phyloP scores from a whole-genome alignment of 2,888 invertebrate genomes.

The Iselma pallidipennis region DNA sequence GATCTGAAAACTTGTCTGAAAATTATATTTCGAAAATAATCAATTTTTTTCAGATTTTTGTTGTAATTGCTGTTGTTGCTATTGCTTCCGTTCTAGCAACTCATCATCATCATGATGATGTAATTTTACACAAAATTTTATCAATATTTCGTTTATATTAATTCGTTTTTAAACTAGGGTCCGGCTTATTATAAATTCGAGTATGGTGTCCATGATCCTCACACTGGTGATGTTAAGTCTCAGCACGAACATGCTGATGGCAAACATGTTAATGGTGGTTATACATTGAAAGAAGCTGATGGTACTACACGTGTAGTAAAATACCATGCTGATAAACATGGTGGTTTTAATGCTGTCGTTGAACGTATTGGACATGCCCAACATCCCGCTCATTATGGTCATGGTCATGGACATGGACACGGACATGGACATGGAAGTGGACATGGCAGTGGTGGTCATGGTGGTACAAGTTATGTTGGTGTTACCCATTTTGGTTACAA shows the following conservation, averaged over 20 bases:
- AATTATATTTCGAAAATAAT: not conserved
- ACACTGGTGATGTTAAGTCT: constrained; percentile 43
- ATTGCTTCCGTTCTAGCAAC: not conserved
- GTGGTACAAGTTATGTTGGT: constrained; percentile 5
- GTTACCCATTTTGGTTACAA: not conserved
- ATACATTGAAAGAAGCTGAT: constrained; percentile 43
- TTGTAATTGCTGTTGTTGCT: not conserved
- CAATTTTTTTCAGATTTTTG: not conserved
- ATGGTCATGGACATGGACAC: constrained; percentile 11
- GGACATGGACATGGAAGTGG: constrained; percentile 10
- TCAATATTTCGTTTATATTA: not conserved
- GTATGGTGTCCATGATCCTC: constrained; percentile 43
- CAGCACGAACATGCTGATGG: constrained; percentile 42
- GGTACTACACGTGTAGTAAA: constrained; percentile 43
- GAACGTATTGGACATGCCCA: constrained; percentile 36
- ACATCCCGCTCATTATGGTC: constrained; percentile 38
- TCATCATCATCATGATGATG: too few species aligned
- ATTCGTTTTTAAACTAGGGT: constrained; percentile 15
- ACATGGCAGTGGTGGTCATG: constrained; percentile 8
- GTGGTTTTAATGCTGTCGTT: constrained; percentile 43
- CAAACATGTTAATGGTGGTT: constrained; percentile 39
- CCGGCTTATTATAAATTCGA: constrained; percentile 41
- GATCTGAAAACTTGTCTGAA: not conserved
- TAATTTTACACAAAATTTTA: too few species aligned
- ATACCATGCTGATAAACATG: constrained; percentile 37